phyloP scores from a whole-genome alignment of 2,113 vertebrate genomes.

The Enhydra lutris region DNA sequence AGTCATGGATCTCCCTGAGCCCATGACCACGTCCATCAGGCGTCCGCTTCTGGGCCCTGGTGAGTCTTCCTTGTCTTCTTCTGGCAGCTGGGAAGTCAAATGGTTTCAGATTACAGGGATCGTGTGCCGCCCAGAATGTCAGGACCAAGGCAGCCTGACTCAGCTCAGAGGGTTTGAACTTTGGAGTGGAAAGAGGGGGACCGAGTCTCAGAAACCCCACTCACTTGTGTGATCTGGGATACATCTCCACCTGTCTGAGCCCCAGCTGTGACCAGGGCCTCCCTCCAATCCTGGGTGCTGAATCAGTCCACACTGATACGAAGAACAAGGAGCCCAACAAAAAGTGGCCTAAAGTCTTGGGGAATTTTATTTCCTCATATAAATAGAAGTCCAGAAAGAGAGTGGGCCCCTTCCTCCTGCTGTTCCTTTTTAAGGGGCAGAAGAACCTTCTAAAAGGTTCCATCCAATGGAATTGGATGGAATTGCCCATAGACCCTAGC shows the following conservation, averaged over 20 bases:
- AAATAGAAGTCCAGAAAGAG: background rate
- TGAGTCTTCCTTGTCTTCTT: no score
- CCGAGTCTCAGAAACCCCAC: no score
- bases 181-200: background rate
- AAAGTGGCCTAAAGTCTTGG: background rate
- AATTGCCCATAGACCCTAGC: background rate
- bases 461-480: no score
- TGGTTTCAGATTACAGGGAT: background rate
- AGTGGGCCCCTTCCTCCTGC: background rate
- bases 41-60: no score
- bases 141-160: background rate
- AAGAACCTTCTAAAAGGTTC: background rate
- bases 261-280: background rate
- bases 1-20: background rate
- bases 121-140: background rate
- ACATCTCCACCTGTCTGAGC: background rate
- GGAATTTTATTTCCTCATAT: background rate
- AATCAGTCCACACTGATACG: no score
- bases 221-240: background rate
- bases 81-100: no score
- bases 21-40: fast-evolving
- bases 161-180: background rate
- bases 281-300: background rate
- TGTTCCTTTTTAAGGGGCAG: background rate
- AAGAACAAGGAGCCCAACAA: background rate